Evolutionary conservation across 2,888 invertebrate species (phyloP).

Genomic region (Tipula confusa): DNA sequence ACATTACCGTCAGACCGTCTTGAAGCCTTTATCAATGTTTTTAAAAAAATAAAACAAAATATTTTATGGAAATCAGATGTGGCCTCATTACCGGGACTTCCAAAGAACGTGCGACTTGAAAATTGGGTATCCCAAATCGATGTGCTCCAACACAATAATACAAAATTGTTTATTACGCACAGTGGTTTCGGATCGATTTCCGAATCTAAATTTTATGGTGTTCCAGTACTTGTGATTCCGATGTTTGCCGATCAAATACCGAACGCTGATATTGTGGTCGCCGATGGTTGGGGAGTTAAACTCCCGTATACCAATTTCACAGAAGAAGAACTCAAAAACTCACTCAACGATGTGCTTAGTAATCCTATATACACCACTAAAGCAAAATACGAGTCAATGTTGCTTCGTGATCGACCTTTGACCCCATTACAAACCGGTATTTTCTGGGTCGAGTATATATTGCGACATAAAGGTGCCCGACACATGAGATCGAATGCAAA

Average conservation of each 20-base stretch:
- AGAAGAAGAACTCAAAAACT: conserved; percentile 41
- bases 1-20: conserved; percentile 38
- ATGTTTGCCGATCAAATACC: conserved; percentile 49
- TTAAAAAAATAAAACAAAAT: conserved; percentile 49
- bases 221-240: conserved; percentile 51
- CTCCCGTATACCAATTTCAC: conserved; percentile 45
- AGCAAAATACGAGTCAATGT: conserved; percentile 46
- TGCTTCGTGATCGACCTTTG: conserved; percentile 51
- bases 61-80: conserved; percentile 53
- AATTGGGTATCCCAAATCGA: conserved; percentile 56
- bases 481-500: conserved; percentile 50
- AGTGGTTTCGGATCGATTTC: conserved; percentile 51
- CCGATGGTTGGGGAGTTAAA: conserved; percentile 47
- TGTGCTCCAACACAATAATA: conserved; percentile 50
- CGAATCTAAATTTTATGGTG: conserved; percentile 49
- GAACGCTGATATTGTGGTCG: conserved; percentile 51
- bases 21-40: conserved; percentile 42
- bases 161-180: conserved; percentile 51
- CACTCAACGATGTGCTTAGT: conserved; percentile 35
- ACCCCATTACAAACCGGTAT: conserved; percentile 50
- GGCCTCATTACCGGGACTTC: conserved; percentile 45
- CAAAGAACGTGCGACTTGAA: conserved; percentile 49
- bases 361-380: conserved; percentile 32
- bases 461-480: conserved; percentile 50
- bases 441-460: conserved; percentile 53